Evolutionary conservation across 2,113 vertebrate species (phyloP), one percentile per base, ranked within the genome.

Genomic region (Nothoprocta pentlandii): DNA sequence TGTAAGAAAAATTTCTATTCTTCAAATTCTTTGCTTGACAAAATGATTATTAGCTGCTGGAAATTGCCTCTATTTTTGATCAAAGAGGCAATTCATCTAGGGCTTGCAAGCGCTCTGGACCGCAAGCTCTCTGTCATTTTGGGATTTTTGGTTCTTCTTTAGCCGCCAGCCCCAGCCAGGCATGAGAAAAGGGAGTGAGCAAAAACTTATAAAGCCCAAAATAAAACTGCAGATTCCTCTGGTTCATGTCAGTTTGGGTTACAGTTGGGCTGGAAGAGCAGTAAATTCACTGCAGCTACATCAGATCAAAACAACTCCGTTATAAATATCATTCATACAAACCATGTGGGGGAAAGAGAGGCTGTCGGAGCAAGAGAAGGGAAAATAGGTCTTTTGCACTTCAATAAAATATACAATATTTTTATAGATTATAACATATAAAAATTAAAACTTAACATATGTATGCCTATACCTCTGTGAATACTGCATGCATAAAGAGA

Each of bases 191-290:
- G 87, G 84, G 94, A 95, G 84, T 82, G 63, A 91, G 89, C 70
- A 61, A 81, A 92, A 93, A 69, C 68, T 91, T 89, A 77, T 92
- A 82, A 92, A 97, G 85, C 81, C 84, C 92, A 80, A 89, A 96
- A 95, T 96, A 95, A 97, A 92, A 85, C 80, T 85, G 34, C 0
- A 0, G 80, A 79, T 93, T 94, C 93, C 79, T 95, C 96, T 95
- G 92, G 86, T 95, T 96, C 88, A 88, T 93, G 90, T 95, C 95
- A 95, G 93, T 75, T 95, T 95, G 86, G 93, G 59, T 95, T 89
- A 73, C 75, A 87, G 53, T 58, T 85, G 77, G 89, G 53, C 44
- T 95, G 90, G 84, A 92, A 86, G n/a, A 67, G 93, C 92, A 77
- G 86, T 97, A 96, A 96, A 95, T 96, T 95, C 84, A 79, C 85